phyloP scores from a whole-genome alignment of 2,113 vertebrate species.

The Leiothrix lutea region DNA sequence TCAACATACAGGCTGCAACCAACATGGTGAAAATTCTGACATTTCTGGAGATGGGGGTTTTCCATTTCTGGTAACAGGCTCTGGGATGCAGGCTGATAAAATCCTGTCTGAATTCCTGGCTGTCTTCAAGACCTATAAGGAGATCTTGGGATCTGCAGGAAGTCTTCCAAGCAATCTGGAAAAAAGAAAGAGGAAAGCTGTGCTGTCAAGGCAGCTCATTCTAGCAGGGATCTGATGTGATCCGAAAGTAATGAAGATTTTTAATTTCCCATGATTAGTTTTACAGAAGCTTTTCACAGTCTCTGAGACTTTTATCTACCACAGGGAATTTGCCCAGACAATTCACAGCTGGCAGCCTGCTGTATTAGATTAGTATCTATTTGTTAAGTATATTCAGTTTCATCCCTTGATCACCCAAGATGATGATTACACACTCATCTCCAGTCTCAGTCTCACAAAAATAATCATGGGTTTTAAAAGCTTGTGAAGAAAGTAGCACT shows the following conservation, averaged over 20 bases:
- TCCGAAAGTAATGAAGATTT: not conserved
- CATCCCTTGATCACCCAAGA: not conserved
- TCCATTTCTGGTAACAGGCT: not conserved
- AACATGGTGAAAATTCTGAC: not conserved
- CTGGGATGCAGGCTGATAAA: not conserved
- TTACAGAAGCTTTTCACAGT: not conserved
- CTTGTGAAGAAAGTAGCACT: not conserved
- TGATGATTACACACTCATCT: not conserved
- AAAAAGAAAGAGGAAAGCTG: not conserved
- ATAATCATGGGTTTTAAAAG: not conserved
- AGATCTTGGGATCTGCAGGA: not conserved
- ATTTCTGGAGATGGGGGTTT: not conserved
- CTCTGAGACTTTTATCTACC: not conserved
- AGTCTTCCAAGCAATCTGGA: not conserved
- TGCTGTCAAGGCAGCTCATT: not conserved
- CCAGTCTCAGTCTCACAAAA: not conserved
- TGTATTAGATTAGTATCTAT: not conserved
- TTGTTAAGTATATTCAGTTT: not conserved
- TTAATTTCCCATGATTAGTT: not conserved
- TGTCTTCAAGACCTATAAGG: not conserved
- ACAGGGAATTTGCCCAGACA: not conserved
- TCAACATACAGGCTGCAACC: not conserved
- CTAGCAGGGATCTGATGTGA: not conserved
- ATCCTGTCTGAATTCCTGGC: not conserved
- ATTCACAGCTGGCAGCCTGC: not conserved